Evolutionary conservation across 1,140 invertebrate genomes (phyloP).

Genomic region (Campoletis sonorensis): DNA sequence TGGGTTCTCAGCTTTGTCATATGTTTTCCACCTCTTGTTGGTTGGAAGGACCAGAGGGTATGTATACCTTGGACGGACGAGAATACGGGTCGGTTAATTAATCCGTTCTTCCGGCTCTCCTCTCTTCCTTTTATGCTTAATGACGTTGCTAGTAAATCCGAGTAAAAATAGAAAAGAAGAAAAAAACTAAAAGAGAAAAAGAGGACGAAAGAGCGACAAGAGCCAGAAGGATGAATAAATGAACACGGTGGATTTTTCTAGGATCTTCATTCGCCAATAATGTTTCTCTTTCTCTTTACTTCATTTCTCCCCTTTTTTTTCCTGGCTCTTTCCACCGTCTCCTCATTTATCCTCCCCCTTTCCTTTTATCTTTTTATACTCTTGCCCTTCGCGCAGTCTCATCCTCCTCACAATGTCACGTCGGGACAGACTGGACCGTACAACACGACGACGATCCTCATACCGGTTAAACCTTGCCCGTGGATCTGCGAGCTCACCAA

Average conservation of each 20-base stretch:
- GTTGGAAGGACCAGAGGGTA: conserved; percentile 92
- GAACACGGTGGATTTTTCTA: background rate
- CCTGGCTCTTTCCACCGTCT: background rate
- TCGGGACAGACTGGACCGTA: conserved; percentile 62
- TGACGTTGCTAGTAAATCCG: background rate
- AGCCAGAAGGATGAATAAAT: background rate
- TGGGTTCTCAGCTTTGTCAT: conserved; percentile 98
- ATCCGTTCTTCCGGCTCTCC: conserved; percentile 19
- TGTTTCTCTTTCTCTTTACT: conserved; percentile 4
- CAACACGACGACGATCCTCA: conserved; percentile 67
- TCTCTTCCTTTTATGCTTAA: background rate
- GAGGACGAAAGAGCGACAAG: background rate
- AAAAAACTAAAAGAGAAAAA: too few relatives aligned
- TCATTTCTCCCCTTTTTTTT: conserved; percentile 5
- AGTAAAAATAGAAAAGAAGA: background rate
- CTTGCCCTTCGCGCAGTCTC: conserved; percentile 49
- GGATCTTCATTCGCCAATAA: background rate
- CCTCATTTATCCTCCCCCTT: background rate
- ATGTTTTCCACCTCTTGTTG: conserved; percentile 96
- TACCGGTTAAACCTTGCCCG: conserved; percentile 79
- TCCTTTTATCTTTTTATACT: background rate
- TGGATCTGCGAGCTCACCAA: conserved; percentile 94
- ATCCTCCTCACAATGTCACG: conserved; percentile 63
- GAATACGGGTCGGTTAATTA: conserved; percentile 43
- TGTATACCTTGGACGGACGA: conserved; percentile 47